Conservation (phyloP, 2,113 vertebrate species). For the Salvelinus fontinalis region DNA sequence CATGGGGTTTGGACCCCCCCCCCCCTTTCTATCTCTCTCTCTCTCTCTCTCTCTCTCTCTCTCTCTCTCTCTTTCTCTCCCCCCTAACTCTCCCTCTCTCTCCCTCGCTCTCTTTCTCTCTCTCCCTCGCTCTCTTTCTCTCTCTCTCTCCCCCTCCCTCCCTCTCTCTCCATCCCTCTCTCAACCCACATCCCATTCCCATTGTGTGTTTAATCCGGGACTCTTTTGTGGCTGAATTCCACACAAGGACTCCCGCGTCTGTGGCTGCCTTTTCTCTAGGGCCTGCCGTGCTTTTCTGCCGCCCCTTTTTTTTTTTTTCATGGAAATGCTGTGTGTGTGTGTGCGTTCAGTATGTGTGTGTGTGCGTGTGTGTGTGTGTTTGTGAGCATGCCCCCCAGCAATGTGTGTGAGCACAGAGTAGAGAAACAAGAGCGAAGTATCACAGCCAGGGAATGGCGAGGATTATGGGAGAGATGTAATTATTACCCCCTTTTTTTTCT, state of each 20-base stretch:
- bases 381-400: slow-evolving; percentile 65
- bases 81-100: too few relatives aligned
- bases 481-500: slow-evolving; percentile 72
- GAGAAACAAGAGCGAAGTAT: slow-evolving; percentile 62
- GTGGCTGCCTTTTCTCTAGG: slow-evolving; percentile 68
- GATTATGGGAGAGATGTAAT: slow-evolving; percentile 76
- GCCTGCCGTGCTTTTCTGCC: slow-evolving; percentile 67
- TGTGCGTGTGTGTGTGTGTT: slow-evolving; percentile 51
- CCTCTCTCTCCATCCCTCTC: slow-evolving; percentile 26
- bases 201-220: slow-evolving; percentile 79
- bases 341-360: slow-evolving; percentile 19
- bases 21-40: slow-evolving; percentile 17
- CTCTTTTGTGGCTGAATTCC: slow-evolving; percentile 78
- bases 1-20: neutral
- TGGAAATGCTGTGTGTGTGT: slow-evolving; percentile 67
- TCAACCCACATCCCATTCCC: slow-evolving; percentile 71
- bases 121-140: too few relatives aligned
- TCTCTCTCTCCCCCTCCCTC: too few relatives aligned
- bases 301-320: slow-evolving; percentile 70
- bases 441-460: slow-evolving; percentile 73
- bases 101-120: neutral
- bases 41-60: too few relatives aligned
- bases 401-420: slow-evolving; percentile 40
- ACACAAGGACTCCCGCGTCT: slow-evolving; percentile 73
- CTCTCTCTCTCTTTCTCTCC: too few relatives aligned